Conservation (phyloP, 2,888 invertebrate species). For the Oxycera nigricornis region DNA sequence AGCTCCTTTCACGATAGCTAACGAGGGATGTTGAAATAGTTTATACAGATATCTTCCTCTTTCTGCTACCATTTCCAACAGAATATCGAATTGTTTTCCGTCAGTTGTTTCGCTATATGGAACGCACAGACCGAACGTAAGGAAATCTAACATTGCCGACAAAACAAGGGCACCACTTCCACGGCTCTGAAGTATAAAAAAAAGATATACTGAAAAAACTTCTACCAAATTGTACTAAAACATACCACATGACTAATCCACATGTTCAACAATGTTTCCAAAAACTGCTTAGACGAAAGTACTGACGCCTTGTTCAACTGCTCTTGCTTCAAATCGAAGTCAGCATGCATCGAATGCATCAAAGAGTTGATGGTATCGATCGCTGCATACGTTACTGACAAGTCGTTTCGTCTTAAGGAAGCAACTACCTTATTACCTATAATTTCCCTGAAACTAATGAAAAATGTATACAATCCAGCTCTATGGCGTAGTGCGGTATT, state of each 20-base stretch:
- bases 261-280: conserved; percentile 92
- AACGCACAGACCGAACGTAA: conserved; percentile 97
- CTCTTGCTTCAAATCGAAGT: conserved; percentile 96
- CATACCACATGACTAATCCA: conserved; percentile 93
- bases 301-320: conserved; percentile 97
- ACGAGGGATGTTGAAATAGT: conserved; percentile 85
- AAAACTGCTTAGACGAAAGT: conserved; percentile 87
- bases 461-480: no score
- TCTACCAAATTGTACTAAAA: conserved; percentile 48
- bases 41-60: conserved; percentile 90
- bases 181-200: conserved; percentile 68
- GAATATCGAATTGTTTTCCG: conserved; percentile 91
- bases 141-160: conserved; percentile 96
- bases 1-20: conserved; percentile 98
- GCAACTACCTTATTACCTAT: conserved; percentile 91
- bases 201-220: not conserved
- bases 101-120: conserved; percentile 99
- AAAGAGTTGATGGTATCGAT: conserved; percentile 97
- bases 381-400: conserved; percentile 93
- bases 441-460: conserved; percentile 87
- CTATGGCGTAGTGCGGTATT: not conserved
- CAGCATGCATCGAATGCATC: conserved; percentile 98
- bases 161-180: conserved; percentile 96
- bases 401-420: conserved; percentile 85
- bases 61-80: conserved; percentile 92